Evolutionary conservation across 2,797 vertebrate species (phyloP).

Genomic region (Otolemur crassicaudatus): DNA sequence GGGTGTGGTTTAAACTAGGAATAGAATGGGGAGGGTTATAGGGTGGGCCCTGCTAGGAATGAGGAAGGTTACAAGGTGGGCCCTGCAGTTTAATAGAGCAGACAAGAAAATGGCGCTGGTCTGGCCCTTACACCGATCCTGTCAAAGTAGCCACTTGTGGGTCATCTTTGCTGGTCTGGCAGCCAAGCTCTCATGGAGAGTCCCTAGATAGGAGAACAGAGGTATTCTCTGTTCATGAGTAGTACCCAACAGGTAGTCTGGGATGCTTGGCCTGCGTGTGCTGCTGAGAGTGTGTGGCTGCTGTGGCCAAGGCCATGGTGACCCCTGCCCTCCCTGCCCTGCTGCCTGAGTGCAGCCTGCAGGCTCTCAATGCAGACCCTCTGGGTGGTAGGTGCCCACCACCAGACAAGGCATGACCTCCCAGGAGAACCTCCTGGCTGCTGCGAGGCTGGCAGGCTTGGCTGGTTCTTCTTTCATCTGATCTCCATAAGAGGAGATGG

Average conservation of each 20-base stretch:
- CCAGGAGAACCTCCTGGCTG: neutral
- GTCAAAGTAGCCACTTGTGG: neutral
- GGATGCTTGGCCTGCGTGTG: neutral
- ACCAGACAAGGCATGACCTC: too few relatives aligned
- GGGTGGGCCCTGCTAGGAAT: too few relatives aligned
- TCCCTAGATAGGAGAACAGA: neutral
- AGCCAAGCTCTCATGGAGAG: neutral
- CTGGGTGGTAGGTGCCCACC: neutral
- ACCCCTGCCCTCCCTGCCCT: neutral
- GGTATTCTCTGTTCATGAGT: neutral
- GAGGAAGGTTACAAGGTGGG: too few relatives aligned
- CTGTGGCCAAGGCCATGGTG: neutral
- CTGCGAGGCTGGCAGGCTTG: neutral
- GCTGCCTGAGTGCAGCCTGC: too few relatives aligned
- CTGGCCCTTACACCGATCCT: too few relatives aligned
- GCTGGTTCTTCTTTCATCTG: neutral
- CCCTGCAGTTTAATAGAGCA: too few relatives aligned
- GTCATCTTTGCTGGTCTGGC: neutral
- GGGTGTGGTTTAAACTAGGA: too few relatives aligned
- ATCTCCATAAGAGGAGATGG: neutral
- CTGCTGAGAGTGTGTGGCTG: neutral
- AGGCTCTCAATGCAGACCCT: neutral
- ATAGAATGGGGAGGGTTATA: too few relatives aligned
- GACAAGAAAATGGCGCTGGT: too few relatives aligned
- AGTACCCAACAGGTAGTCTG: fast-evolving